Percentiles rank a stretch among this genome's conserved stretches.
phyloP scores from a whole-genome alignment of 2,113 vertebrate genomes.

The Corythaixoides concolor region DNA sequence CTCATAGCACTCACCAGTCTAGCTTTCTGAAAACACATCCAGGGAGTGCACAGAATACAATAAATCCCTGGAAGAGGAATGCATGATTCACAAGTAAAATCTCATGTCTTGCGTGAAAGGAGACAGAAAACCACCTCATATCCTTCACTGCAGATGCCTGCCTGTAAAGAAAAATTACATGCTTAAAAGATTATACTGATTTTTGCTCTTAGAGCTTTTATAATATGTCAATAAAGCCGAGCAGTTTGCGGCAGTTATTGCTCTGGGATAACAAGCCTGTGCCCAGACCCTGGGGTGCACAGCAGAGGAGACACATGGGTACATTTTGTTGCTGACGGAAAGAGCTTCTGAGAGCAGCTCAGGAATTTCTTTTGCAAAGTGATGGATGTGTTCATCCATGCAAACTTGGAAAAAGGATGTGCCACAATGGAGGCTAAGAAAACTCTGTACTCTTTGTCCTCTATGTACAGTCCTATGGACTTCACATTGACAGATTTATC shows the following conservation, averaged over 20 bases:
- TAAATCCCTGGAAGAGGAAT: not conserved
- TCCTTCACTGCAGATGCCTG: not conserved
- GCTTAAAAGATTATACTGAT: not conserved
- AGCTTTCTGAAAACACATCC: not conserved
- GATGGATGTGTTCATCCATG: constrained; percentile 16
- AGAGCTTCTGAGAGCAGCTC: not conserved
- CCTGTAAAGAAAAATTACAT: not conserved
- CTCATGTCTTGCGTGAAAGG: not conserved
- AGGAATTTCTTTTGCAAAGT: constrained; percentile 23
- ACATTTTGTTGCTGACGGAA: constrained; percentile 15
- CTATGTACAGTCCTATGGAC: not conserved
- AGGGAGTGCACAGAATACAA: not conserved
- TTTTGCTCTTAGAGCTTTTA: not conserved
- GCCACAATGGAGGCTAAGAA: not conserved
- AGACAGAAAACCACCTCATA: not conserved
- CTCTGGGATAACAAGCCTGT: not conserved
- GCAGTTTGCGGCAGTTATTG: not conserved
- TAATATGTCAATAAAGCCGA: not conserved
- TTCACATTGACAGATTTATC: not conserved
- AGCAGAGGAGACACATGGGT: not conserved
- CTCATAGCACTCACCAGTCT: not conserved
- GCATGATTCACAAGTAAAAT: not conserved
- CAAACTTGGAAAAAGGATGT: constrained; percentile 2
- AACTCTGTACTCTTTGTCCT: constrained; percentile 8
- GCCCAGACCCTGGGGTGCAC: not conserved